phyloP scores from a whole-genome alignment of 2,797 vertebrate species.

The Zalophus californianus region DNA sequence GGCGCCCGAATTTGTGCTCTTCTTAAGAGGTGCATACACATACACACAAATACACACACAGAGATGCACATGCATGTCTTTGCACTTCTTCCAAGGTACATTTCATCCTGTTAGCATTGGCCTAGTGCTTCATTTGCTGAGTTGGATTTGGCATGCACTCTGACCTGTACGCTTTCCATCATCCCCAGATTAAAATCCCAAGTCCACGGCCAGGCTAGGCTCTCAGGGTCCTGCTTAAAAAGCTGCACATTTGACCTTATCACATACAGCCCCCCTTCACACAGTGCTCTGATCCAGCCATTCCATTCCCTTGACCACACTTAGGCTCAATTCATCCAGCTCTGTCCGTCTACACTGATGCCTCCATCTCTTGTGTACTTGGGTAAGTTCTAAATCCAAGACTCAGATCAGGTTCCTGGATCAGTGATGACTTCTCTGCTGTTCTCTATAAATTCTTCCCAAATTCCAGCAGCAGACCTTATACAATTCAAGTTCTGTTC shows the following conservation, averaged over 20 bases:
- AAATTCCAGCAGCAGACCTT: neutral
- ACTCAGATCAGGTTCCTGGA: neutral
- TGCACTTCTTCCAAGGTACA: neutral
- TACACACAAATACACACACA: neutral
- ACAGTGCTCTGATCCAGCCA: neutral
- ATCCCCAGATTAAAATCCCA: neutral
- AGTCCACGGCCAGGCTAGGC: neutral
- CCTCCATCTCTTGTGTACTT: neutral
- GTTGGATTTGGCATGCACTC: neutral
- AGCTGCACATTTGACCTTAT: neutral
- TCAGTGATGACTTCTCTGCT: neutral
- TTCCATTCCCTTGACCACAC: neutral
- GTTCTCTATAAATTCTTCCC: neutral
- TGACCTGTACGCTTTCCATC: neutral
- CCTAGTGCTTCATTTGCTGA: neutral
- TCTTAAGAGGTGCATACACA: neutral
- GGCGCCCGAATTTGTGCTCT: neutral
- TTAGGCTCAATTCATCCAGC: neutral
- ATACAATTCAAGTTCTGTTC: neutral
- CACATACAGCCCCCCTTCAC: neutral
- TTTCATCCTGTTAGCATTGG: neutral
- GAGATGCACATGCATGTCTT: neutral
- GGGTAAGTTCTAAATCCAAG: constrained; percentile 10
- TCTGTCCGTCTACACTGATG: neutral
- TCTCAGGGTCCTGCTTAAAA: neutral